These are phyloP conservation scores for Amphimallon solstitiale DNA, from an alignment of 2,888 invertebrate species.

Conservation along the genomic window DNA sequence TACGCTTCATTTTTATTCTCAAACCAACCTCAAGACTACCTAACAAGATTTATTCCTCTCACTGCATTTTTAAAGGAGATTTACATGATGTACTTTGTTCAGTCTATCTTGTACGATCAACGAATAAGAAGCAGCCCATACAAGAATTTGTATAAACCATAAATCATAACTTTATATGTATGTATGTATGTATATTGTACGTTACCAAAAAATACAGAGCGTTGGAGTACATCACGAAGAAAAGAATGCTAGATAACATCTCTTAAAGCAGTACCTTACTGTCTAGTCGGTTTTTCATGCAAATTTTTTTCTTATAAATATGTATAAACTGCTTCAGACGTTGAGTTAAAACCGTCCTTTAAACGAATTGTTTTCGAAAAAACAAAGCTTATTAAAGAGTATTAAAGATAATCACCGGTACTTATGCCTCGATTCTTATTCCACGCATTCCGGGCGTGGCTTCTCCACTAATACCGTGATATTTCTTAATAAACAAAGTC, in stretches of 20 bases:
- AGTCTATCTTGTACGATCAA: too few species aligned
- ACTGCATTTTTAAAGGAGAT: too few species aligned
- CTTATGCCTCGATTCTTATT: neutral
- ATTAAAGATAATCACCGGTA: constrained; percentile 18
- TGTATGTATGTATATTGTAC: too few species aligned
- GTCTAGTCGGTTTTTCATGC: neutral
- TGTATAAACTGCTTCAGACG: constrained; percentile 1
- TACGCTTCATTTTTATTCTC: too few species aligned
- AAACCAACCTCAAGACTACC: too few species aligned
- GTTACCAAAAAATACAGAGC: too few species aligned
- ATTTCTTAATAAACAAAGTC: constrained; percentile 1
- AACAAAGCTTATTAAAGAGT: constrained; percentile 15
- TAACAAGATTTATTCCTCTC: too few species aligned
- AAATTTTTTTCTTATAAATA: constrained; percentile 16
- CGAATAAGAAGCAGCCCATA: too few species aligned
- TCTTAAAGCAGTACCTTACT: neutral
- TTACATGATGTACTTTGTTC: too few species aligned
- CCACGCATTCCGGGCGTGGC: constrained; percentile 9
- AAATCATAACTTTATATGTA: too few species aligned
- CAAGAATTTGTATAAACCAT: too few species aligned
- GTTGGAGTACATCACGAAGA: neutral
- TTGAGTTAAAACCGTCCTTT: neutral
- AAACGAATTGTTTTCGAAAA: neutral
- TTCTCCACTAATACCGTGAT: neutral
- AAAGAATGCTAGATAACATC: constrained; percentile 8